Conservation (phyloP, 2,113 vertebrate species). For the Dryoscopus gambensis region DNA sequence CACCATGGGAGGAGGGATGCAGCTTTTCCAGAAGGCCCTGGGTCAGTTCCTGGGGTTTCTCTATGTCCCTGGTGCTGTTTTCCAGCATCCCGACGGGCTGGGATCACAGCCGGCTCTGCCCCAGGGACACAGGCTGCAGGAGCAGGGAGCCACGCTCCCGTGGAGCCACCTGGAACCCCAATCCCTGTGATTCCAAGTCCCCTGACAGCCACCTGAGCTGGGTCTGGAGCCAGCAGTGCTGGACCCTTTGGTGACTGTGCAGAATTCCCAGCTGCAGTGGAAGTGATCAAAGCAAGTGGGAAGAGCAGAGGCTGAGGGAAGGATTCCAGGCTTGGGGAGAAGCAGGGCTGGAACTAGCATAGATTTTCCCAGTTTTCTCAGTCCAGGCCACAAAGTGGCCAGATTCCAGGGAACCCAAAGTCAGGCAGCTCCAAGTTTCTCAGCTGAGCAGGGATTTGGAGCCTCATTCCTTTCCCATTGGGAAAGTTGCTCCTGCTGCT, state of each 20-base stretch:
- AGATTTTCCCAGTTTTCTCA: background rate
- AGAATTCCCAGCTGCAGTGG: background rate
- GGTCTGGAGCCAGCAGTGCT: background rate
- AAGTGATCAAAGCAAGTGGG: background rate
- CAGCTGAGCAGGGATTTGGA: background rate
- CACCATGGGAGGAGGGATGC: background rate
- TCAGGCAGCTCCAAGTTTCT: rapidly evolving
- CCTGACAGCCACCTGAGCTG: background rate
- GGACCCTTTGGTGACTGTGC: background rate
- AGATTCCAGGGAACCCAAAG: background rate
- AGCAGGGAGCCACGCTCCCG: background rate
- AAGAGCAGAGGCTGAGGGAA: background rate
- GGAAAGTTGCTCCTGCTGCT: background rate
- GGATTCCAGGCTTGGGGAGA: background rate
- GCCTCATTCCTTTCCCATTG: rapidly evolving
- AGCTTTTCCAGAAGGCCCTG: background rate
- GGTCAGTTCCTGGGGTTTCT: background rate
- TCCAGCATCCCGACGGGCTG: rapidly evolving
- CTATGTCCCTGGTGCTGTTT: background rate
- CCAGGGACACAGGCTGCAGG: background rate
- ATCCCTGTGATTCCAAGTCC: background rate
- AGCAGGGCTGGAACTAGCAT: background rate
- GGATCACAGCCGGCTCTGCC: rapidly evolving
- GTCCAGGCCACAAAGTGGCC: background rate
- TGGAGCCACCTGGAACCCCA: background rate